Evolutionary conservation across 92 coral and sea anemone genomes (phyloP).

Genomic region (Heteractis magnifica): DNA sequence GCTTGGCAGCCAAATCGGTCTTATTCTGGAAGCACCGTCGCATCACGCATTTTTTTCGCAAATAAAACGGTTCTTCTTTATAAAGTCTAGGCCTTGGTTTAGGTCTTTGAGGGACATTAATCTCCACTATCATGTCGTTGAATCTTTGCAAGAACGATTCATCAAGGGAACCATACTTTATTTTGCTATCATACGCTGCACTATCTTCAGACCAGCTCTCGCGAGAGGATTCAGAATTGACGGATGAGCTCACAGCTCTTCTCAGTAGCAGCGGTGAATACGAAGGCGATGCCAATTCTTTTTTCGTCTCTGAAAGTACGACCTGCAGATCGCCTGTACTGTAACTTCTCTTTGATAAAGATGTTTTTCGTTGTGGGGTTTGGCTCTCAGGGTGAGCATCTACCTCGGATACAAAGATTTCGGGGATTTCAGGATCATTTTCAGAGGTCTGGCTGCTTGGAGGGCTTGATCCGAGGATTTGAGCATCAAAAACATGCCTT

Average conservation of each 20-base stretch:
- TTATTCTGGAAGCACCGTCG: constrained; percentile 15
- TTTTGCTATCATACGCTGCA: not conserved
- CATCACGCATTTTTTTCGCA: constrained; percentile 27
- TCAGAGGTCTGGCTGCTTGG: constrained; percentile 14
- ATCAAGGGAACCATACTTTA: constrained; percentile 23
- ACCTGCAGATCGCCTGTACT: constrained; percentile 29
- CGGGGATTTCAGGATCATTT: constrained; percentile 12
- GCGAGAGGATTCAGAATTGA: not conserved
- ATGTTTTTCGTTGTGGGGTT: constrained; percentile 11
- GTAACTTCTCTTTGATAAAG: constrained; percentile 20
- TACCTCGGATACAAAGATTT: constrained; percentile 4
- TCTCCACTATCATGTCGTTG: constrained; percentile 13
- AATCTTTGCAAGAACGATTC: constrained; percentile 18
- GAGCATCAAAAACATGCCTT: not conserved
- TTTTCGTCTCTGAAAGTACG: not conserved
- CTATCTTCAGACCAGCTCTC: constrained; percentile 4
- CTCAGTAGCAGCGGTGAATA: constrained; percentile 17
- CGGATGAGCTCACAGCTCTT: constrained; percentile 1
- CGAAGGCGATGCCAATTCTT: not conserved
- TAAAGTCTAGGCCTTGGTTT: constrained; percentile 24
- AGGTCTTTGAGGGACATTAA: not conserved
- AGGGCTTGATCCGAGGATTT: constrained; percentile 6
- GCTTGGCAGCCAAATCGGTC: not conserved
- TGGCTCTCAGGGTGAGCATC: constrained; percentile 3
- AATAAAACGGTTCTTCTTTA: constrained; percentile 28